Base-by-base conservation (phyloP, 2,888 invertebrate species). In the Poecilus cupreus region DNA sequence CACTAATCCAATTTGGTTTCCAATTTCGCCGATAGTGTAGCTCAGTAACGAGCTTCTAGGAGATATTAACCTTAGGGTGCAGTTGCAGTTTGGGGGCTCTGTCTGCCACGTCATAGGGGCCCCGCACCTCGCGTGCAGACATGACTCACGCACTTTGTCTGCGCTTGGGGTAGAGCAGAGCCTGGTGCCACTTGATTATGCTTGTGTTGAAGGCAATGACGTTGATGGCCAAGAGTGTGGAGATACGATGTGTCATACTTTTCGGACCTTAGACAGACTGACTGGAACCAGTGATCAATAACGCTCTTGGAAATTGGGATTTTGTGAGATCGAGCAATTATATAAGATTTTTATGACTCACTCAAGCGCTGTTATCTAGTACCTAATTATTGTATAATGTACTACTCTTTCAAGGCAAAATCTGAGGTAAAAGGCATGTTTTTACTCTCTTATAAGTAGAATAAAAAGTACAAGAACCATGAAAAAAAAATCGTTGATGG, bases 161-260 rank as follows among this genome's bases (percentile, higher is more conserved):
- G 16, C 24, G 32, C 26, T 60, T 60, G 60, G 60, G 60, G 60
- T 60, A 60, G 60, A 46, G n/a, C 24, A 60, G 60, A 46, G n/a
- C 24, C 60, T 60, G 57, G 22, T 57, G 22, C n/a, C 60, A 22
- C 60, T 60, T 60, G 26, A 46, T 46, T 13, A 46, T 46, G 46
- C 13, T 46, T 4, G n/a, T 46, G 4, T 13, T 46, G 46, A 46
- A 11, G 46, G 4, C n/a, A n/a, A 3, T 46, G 46, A 13, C 13
- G n/a, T n/a, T n/a, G n/a, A n/a, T n/a, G n/a, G 46, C 13, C n/a
- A 60, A 26, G 60, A 26, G 22, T 13, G 46, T 13, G 46, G 4
- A 3, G 46, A 46, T 46, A 3, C n/a, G 60, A 26, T 24, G 60
- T 26, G 24, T 60, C 60, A 57, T 46, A 46, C 46, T 46, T 10